Evolutionary conservation across 2,888 invertebrate species (phyloP), one percentile per base, ranked within the genome.

Genomic region (Priocnemis perturbator): DNA sequence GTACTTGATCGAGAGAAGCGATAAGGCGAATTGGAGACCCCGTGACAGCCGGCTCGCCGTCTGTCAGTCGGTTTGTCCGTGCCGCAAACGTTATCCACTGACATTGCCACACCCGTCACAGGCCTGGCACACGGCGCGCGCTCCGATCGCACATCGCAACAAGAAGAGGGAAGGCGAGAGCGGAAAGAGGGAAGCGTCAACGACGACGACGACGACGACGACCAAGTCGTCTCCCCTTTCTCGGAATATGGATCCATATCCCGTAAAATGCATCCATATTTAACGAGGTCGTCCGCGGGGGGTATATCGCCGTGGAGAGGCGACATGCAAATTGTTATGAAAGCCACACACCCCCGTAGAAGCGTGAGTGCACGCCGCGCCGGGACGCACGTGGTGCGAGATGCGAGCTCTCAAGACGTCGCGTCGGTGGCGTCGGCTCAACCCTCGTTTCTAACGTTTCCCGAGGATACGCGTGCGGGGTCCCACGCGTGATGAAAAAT

Each of bases 261-360:
- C 72, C 78, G 76, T 77, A 79, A 84, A 80, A 83, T 81, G 83
- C 85, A 86, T 88, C 77, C 82, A 88, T 88, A 88, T 88, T 87
- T 88, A 87, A 88, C 82, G 83, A 77, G 74, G 76, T 73, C 75
- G 77, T 69, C 69, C 23, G 23, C 64, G 57, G 69, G 37, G 37
- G 37, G 37, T 37, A 3, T 26, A n/a, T n/a, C n/a, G n/a, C n/a
- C 26, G 26, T 5, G 2, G 26, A 26, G 26, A 26, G 37, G 11
- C 37, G 11, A 76, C 83, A 88, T 88, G 88, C 87, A 89, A 89
- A 89, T 88, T 88, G 85, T 85, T 87, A 84, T 85, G 87, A 86
- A 86, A 86, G 86, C 86, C 85, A 82, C 9, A 7, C 3, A 85
- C 74, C 15, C 21, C 45, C 60, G 9, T 47, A 23, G 4, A 21